Conservation (phyloP, 2,113 vertebrate species). For the Ramphastos sulfuratus region DNA sequence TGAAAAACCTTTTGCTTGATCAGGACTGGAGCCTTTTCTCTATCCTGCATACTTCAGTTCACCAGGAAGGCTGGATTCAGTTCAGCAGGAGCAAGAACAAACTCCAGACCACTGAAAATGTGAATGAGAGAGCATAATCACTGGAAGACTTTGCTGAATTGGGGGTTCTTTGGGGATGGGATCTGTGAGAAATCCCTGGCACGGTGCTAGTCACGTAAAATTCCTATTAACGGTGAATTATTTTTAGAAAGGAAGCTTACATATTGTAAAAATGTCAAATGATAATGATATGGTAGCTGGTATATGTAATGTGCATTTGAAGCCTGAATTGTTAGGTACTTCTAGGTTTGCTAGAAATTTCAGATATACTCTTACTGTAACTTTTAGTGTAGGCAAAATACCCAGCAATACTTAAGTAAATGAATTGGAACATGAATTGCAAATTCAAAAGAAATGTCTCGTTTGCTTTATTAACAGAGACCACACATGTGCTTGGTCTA, state of each 20-base stretch:
- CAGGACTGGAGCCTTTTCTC: background rate
- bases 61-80: background rate
- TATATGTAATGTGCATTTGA: background rate
- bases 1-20: background rate
- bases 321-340: background rate
- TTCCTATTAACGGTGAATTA: slow-evolving; percentile 15
- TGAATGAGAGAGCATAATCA: background rate
- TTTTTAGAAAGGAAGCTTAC: slow-evolving; percentile 33
- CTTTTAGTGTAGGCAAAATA: background rate
- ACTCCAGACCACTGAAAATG: background rate
- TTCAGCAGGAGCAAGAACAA: background rate
- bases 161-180: background rate
- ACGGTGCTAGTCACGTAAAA: slow-evolving; percentile 19
- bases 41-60: background rate
- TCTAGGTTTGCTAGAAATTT: background rate
- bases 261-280: slow-evolving; percentile 15
- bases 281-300: background rate
- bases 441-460: background rate
- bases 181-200: slow-evolving; percentile 1
- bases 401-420: background rate
- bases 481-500: background rate
- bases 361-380: background rate
- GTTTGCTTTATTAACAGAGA: background rate
- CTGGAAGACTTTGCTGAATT: background rate
- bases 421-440: background rate